Percentiles rank a stretch among this genome's conserved stretches.
phyloP scores from a whole-genome alignment of 2,797 vertebrate species.

The Smutsia temminckii region DNA sequence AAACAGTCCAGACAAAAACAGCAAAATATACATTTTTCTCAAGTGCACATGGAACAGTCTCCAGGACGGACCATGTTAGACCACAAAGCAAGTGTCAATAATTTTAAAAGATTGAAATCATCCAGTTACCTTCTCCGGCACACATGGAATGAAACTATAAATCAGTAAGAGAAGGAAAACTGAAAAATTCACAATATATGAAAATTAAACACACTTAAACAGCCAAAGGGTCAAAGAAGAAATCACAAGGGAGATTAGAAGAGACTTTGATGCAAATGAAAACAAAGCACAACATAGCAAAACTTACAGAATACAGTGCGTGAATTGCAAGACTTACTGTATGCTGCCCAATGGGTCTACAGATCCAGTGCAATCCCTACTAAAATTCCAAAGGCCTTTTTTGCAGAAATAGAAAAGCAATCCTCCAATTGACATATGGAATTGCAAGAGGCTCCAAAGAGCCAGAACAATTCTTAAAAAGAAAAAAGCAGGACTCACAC shows the following conservation, averaged over 20 bases:
- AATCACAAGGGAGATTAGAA: not conserved
- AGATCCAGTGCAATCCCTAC: not conserved
- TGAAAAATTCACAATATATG: not conserved
- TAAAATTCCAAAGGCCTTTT: not conserved
- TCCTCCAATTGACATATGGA: not conserved
- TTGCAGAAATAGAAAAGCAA: not conserved
- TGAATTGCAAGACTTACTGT: not conserved
- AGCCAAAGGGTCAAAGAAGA: not conserved
- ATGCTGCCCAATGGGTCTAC: not conserved
- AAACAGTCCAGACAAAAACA: not conserved
- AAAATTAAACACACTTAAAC: conserved; percentile 20
- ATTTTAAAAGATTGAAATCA: not conserved
- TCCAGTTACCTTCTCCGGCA: not conserved
- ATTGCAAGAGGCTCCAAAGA: not conserved
- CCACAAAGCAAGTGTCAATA: not conserved
- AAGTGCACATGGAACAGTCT: not conserved
- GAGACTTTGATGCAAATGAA: not conserved
- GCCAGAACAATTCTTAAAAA: not conserved
- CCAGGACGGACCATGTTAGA: not conserved
- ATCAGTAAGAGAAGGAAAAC: not conserved
- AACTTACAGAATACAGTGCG: not conserved
- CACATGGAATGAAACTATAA: not conserved
- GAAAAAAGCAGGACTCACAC: not conserved
- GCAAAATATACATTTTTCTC: not conserved
- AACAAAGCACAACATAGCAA: not conserved